phyloP scores from a whole-genome alignment of 2,113 vertebrate species.

The Entosphenus tridentatus region DNA sequence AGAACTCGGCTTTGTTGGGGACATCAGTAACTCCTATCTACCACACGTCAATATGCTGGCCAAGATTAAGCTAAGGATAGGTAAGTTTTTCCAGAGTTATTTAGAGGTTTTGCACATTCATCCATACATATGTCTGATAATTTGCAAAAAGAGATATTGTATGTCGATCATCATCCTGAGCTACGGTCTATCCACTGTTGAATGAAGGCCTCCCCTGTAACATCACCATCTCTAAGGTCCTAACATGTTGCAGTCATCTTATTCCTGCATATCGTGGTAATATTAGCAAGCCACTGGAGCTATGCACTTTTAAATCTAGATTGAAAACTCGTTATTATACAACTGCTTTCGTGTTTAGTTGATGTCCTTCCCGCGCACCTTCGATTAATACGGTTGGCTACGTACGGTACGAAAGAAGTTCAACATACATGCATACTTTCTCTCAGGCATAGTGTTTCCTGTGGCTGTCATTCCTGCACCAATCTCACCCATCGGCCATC shows the following conservation, averaged over 20 bases:
- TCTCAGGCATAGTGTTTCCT: too few relatives aligned
- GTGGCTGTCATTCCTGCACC: too few relatives aligned
- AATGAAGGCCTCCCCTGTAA: constrained; percentile 1
- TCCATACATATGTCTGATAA: not conserved
- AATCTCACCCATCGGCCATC: too few relatives aligned
- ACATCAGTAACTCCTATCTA: constrained; percentile 44
- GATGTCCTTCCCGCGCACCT: too few relatives aligned
- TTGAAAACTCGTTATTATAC: too few relatives aligned
- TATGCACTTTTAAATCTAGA: too few relatives aligned
- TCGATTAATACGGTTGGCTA: too few relatives aligned
- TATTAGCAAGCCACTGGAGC: too few relatives aligned
- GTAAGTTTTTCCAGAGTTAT: constrained; percentile 22
- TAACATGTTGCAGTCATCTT: constrained; percentile 6
- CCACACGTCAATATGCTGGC: constrained; percentile 41
- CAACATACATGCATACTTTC: too few relatives aligned
- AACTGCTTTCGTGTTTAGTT: too few relatives aligned
- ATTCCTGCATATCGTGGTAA: too few relatives aligned
- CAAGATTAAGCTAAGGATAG: constrained; percentile 39
- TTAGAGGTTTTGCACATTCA: not conserved
- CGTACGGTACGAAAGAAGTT: too few relatives aligned
- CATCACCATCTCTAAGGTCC: constrained; percentile 7
- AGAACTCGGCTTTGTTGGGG: constrained; percentile 30
- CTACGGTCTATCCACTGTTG: not conserved
- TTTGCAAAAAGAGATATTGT: not conserved
- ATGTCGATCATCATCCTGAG: not conserved